Conservation (phyloP, 2,888 invertebrate genomes). For the Cerastis rubricosa region DNA sequence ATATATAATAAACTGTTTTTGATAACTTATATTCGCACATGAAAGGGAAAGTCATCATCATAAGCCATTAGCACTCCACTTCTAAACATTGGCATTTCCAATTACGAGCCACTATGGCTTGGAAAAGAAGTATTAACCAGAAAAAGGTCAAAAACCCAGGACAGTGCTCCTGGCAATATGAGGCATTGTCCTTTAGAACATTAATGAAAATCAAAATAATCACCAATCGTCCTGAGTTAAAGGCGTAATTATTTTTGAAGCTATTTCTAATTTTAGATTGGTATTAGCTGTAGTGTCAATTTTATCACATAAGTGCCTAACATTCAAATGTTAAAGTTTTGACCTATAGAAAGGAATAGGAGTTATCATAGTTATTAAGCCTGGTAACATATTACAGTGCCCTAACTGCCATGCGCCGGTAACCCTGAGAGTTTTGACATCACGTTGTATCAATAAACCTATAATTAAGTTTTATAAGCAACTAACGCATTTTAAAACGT, state of each 20-base stretch:
- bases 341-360: conserved; percentile 21
- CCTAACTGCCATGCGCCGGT: conserved; percentile 27
- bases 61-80: neutral
- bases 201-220: neutral
- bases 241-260: neutral
- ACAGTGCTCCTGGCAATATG: neutral
- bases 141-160: neutral
- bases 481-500: conserved; percentile 38
- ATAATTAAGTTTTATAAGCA: conserved; percentile 53
- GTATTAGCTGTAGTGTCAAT: neutral
- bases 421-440: conserved; percentile 53
- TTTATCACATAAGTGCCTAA: neutral
- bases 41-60: neutral
- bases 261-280: conserved; percentile 1
- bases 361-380: conserved; percentile 25
- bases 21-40: neutral
- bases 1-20: neutral
- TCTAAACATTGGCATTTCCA: neutral
- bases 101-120: neutral
- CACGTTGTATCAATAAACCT: conserved; percentile 48
- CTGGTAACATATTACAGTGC: conserved; percentile 10
- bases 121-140: neutral
- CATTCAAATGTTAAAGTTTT: conserved; percentile 14
- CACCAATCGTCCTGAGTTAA: neutral
- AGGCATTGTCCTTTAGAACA: neutral